Evolutionary conservation across 2,797 vertebrate species (phyloP).

Genomic region (Urocyon cinereoargenteus): DNA sequence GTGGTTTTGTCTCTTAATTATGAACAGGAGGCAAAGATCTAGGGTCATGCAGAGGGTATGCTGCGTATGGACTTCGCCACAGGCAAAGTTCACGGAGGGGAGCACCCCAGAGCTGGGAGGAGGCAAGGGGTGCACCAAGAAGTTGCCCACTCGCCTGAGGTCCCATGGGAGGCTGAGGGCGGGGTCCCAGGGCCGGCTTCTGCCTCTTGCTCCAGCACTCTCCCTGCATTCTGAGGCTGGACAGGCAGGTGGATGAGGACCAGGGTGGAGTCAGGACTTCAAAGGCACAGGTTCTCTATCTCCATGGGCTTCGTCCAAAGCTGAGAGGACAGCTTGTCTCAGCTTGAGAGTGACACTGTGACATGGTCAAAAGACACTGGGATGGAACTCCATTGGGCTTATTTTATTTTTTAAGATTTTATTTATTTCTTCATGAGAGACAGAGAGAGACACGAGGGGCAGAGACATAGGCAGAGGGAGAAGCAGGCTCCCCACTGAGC

Average conservation of each 20-base stretch:
- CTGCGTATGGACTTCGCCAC: not conserved
- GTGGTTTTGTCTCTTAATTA: constrained; percentile 76
- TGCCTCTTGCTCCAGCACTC: not conserved
- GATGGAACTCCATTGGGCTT: not conserved
- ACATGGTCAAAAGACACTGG: not conserved
- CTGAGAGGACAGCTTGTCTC: not conserved
- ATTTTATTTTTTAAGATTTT: too few relatives aligned
- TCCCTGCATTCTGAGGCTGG: accelerated
- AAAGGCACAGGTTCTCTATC: not conserved
- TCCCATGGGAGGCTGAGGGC: not conserved
- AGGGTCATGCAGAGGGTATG: constrained; percentile 64
- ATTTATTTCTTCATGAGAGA: too few relatives aligned
- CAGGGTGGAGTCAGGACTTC: accelerated
- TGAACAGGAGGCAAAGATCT: constrained; percentile 68
- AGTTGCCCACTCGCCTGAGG: not conserved
- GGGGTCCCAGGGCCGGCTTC: accelerated
- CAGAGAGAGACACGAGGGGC: too few relatives aligned
- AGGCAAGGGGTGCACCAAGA: not conserved
- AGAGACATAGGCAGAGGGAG: too few relatives aligned
- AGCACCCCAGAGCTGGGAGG: not conserved
- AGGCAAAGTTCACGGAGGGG: constrained; percentile 45
- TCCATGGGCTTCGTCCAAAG: accelerated
- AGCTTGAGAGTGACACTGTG: too few relatives aligned
- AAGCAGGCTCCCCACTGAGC: too few relatives aligned
- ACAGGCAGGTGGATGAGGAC: not conserved